Conservation (phyloP, 30 jellyfish, hydroid and myxozoan genomes). For the Cassiopea andromeda region DNA sequence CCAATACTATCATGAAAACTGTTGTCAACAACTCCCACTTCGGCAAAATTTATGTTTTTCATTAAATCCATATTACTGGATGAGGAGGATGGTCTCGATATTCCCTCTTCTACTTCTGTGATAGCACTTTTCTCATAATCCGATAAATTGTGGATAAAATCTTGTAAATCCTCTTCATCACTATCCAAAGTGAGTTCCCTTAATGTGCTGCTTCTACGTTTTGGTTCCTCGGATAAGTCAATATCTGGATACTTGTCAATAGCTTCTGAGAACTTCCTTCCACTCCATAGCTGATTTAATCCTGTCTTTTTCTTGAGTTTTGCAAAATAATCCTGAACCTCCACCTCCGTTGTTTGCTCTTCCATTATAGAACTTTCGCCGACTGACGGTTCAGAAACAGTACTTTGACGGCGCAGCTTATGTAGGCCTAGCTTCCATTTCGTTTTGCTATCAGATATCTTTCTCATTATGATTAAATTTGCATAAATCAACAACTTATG, state of each 20-base stretch:
- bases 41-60: conserved; percentile 86
- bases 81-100: conserved; percentile 29
- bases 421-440: conserved; percentile 85
- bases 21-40: conserved; percentile 2
- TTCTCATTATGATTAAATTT: conserved; percentile 27
- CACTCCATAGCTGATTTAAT: conserved; percentile 85
- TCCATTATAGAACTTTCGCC: conserved; percentile 52
- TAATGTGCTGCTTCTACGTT: conserved; percentile 28
- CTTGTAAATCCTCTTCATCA: conserved; percentile 87
- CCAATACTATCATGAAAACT: conserved; percentile 9
- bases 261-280: conserved; percentile 68
- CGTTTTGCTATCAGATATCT: conserved; percentile 28
- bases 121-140: conserved; percentile 58
- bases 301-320: conserved; percentile 85
- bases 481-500: conserved; percentile 47
- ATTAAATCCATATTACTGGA: conserved; percentile 55
- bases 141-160: conserved; percentile 42
- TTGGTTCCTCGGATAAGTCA: conserved; percentile 74
- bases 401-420: conserved; percentile 69
- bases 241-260: conserved; percentile 92
- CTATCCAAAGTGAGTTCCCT: conserved; percentile 70
- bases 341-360: conserved; percentile 40
- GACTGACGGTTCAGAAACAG: conserved; percentile 31
- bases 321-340: conserved; percentile 60
- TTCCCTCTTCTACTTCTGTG: conserved; percentile 9